Evolutionary conservation across 1,140 invertebrate genomes (phyloP).

Genomic region (Ostrea denselamellosa): DNA sequence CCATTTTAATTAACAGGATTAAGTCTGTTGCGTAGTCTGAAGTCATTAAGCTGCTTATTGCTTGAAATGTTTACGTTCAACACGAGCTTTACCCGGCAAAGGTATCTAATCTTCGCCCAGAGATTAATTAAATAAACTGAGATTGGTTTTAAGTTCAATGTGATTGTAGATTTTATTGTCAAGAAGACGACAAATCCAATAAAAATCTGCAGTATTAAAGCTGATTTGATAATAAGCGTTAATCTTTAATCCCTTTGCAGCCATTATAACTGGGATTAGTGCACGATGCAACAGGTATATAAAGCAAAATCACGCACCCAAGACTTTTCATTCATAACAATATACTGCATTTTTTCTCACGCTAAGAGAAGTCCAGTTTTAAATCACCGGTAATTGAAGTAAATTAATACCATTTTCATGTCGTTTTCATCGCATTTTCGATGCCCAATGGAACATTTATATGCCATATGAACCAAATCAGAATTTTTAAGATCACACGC

Average conservation of each 20-base stretch:
- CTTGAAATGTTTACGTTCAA: slow-evolving; percentile 13
- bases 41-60: slow-evolving; percentile 35
- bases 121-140: slow-evolving; percentile 34
- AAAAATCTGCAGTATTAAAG: background rate
- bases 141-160: slow-evolving; percentile 9
- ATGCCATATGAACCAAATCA: background rate
- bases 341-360: background rate
- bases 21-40: background rate
- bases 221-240: slow-evolving; percentile 2
- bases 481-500: background rate
- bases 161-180: slow-evolving; percentile 23
- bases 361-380: background rate
- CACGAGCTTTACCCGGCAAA: background rate
- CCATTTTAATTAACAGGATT: slow-evolving; percentile 12
- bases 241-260: slow-evolving; percentile 24
- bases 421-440: background rate
- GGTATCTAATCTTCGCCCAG: slow-evolving; percentile 10
- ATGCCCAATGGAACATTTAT: background rate
- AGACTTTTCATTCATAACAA: background rate
- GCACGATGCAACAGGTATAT: background rate
- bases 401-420: background rate
- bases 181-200: slow-evolving; percentile 30
- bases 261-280: background rate
- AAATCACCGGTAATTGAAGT: background rate
- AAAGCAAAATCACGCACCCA: background rate